Evolutionary conservation across 2,888 invertebrate genomes (phyloP), one percentile per base, ranked within the genome.

Genomic region (Exocentrus adspersus): DNA sequence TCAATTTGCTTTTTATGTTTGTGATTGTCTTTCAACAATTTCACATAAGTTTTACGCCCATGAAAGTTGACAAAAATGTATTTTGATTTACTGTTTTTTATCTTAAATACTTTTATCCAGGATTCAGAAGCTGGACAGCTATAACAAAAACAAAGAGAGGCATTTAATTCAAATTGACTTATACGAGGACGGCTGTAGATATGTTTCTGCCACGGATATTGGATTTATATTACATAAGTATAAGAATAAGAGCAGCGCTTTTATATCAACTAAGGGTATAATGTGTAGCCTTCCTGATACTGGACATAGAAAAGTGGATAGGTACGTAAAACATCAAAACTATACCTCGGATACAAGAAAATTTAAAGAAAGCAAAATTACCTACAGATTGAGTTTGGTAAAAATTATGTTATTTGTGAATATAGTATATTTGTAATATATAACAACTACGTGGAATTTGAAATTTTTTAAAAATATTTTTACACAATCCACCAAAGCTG

Each of bases 21-120:
- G 66, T 62, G 72, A 73, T 73, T 74, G 70, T 72, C 69, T 68
- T 63, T 66, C 51, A 69, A 68, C 64, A 72, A 69, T 65, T 64
- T 69, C 62, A 72, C 69, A 60, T 63, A 68, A 61, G 62, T 64
- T 51, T 64, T 60, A 63, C 62, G 59, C 58, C 68, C 68, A 52
- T 66, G 48, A 52, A 57, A 48, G 20, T 60, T 61, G 32, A 63
- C 30, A 50, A 51, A 64, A 60, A 69, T 58, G 58, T 69, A 72
- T 64, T 69, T 72, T 62, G 69, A 70, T 68, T 70, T n/a, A n/a
- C n/a, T 65, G 59, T 65, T 64, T 66, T 66, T 70, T 59, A 54
- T 62, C 57, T 59, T 64, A 62, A 68, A 71, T 24, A 68, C 57
- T 66, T 69, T 67, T 64, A 67, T 67, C 69, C 69, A 64, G 50